Evolutionary conservation across 2,113 vertebrate genomes (phyloP), one percentile per base, ranked within the genome.

Genomic region (Dunckerocampus dactyliophorus): DNA sequence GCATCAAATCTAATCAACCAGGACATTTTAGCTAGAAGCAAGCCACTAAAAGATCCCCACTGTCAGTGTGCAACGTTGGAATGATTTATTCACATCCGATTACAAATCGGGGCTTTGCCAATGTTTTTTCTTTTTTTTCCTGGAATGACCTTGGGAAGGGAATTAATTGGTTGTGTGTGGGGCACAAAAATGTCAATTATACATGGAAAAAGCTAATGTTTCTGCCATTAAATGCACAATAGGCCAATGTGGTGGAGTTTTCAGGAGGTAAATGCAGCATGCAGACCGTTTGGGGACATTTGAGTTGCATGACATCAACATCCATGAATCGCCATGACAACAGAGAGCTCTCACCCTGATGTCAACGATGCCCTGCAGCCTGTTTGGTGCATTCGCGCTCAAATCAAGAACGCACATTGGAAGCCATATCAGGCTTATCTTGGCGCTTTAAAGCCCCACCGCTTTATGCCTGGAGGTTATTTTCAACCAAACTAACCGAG

Each of bases 301-400:
- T 16, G 52, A 19, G 10, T 12, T 22, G 54, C 73, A 75, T 85
- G 75, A 82, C 78, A 56, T 48, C 20, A 19, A 53, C 81, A 70
- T 66, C 51, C 68, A 53, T 79, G 71, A 78, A 60, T 76, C 45
- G 65, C 57, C 69, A 60, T 65, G 80, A 82, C 80, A 82, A 75
- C 65, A 47, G 14, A 66, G 60, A 21, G 37, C 70, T 62, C 65
- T 53, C 56, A 17, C 15, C 31, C 51, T 19, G 57, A 62, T 74
- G 77, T 67, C 2, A 58, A 68, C 34, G 46, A 50, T 74, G 70
- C 77, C 82, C 70, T 63, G 39, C 28, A 61, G 80, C 72, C 67
- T 81, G 76, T 86, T 85, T 76, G 72, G 72, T 72, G 72, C 76
- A 79, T 69, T 62, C 60, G 68, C 71, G 79, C 81, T 78, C 48